Evolutionary conservation across 2,113 vertebrate species (phyloP), one percentile per base, ranked within the genome.

Genomic region (Saccopteryx bilineata): DNA sequence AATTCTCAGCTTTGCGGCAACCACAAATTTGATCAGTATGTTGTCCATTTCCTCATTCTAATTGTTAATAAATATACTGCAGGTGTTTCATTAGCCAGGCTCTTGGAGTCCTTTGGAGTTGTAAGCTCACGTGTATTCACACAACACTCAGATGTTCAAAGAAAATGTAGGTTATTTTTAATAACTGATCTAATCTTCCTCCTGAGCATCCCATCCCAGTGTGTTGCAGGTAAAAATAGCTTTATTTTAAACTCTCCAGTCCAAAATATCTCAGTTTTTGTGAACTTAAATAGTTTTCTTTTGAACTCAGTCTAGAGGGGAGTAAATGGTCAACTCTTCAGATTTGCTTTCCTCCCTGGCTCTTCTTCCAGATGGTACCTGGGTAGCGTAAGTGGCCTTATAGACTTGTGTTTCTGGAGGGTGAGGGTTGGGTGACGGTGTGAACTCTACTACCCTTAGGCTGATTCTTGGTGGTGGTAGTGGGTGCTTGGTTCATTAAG

Each of bases 1-100:
- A 72, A 71, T n/a, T 82, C 82, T 93, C 65, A 48, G 63, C 91
- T 96, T 94, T 91, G 63, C 48, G 33, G 95, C 74, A 85, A 13
- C 78, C 91, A 83, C 95, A 96, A 58, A 94, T 94, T 82, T 94
- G 76, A 96, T 94, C 95, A 91, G 93, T 93, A 83, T 96, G 94
- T 92, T 94, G 63, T 89, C 94, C 95, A 83, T 96, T 97, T 96
- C 85, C 61, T 94, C 88, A 50, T 74, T 33, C 39, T 96, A 95
- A 96, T 95, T 96, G 88, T 60, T 96, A 96, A 95, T 96, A 97
- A 97, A 97, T 94, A 83, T 86, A 89, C 69, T 93, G 95, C 97
- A 97, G 95, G 88, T 97, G 93, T 97, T 97, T 96, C 88, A 96
- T 97, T 97, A 96, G 68, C 75, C 19, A 71, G 82, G 46, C 50